Evolutionary conservation across 2,888 invertebrate genomes (phyloP).

Genomic region (Ormyrus nitidulus): DNA sequence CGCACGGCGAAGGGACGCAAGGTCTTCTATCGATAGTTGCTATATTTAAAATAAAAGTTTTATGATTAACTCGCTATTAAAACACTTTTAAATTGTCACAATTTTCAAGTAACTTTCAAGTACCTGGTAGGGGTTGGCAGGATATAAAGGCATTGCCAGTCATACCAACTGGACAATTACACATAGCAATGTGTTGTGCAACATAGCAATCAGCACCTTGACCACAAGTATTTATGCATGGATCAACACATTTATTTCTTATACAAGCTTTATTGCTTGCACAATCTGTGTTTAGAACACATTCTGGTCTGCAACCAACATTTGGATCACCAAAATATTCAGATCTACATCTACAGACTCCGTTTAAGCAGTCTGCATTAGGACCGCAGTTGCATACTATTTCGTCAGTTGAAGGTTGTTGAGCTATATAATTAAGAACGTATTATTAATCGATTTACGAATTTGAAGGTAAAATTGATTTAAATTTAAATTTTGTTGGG

Average conservation of each 20-base stretch:
- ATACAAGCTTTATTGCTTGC: slow-evolving; percentile 83
- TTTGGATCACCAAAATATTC: slow-evolving; percentile 77
- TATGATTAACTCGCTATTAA: slow-evolving; percentile 66
- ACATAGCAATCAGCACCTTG: slow-evolving; percentile 83
- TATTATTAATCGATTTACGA: neutral
- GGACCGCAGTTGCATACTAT: slow-evolving; percentile 78
- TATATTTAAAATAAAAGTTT: slow-evolving; percentile 74
- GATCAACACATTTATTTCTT: slow-evolving; percentile 85
- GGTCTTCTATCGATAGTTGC: slow-evolving; percentile 71
- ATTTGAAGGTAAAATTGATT: neutral
- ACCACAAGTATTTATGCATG: slow-evolving; percentile 84
- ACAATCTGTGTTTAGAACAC: slow-evolving; percentile 87
- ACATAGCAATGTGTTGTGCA: slow-evolving; percentile 84
- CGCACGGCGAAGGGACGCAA: slow-evolving; percentile 75
- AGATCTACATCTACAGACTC: slow-evolving; percentile 70
- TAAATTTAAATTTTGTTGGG: neutral
- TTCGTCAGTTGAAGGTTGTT: neutral
- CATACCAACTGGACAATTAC: slow-evolving; percentile 81
- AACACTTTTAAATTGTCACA: slow-evolving; percentile 73
- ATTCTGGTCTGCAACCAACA: slow-evolving; percentile 77
- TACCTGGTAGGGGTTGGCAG: slow-evolving; percentile 70
- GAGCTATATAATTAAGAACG: slow-evolving; percentile 18
- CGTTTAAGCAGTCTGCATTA: slow-evolving; percentile 80
- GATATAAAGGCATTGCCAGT: slow-evolving; percentile 78
- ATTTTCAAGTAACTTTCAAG: slow-evolving; percentile 46